Evolutionary conservation across 2,888 invertebrate species (phyloP).

Genomic region (Cybosia mesomella): DNA sequence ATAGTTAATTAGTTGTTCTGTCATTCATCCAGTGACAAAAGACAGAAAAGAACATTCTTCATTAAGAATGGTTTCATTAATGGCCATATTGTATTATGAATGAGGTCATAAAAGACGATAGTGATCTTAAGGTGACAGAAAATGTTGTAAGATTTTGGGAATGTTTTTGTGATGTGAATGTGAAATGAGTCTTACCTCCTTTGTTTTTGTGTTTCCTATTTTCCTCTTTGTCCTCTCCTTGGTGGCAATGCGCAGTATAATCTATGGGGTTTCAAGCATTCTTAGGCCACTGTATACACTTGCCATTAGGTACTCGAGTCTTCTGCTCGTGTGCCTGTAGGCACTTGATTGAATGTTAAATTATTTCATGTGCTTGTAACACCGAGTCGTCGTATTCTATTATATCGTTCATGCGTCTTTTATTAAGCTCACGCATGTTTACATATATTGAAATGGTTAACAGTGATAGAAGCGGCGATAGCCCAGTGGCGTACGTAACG

Average conservation of each 20-base stretch:
- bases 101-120: constrained; percentile 3
- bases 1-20: background rate
- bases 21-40: background rate
- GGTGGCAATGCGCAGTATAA: background rate
- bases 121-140: constrained; percentile 2
- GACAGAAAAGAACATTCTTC: background rate
- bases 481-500: too few species aligned
- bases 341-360: background rate
- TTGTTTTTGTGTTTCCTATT: background rate
- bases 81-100: constrained; percentile 22
- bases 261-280: background rate
- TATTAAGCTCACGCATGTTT: too few species aligned
- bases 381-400: background rate
- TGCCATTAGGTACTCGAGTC: background rate
- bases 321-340: background rate
- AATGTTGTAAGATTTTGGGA: background rate
- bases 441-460: too few species aligned
- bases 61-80: background rate
- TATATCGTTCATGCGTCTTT: too few species aligned
- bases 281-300: background rate
- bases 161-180: background rate
- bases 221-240: background rate
- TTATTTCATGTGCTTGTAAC: background rate
- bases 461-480: too few species aligned
- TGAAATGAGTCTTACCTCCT: background rate